These are phyloP conservation scores for Aselliscus stoliczkanus DNA, from an alignment of 2,797 vertebrate species.

Conservation along the genomic window DNA sequence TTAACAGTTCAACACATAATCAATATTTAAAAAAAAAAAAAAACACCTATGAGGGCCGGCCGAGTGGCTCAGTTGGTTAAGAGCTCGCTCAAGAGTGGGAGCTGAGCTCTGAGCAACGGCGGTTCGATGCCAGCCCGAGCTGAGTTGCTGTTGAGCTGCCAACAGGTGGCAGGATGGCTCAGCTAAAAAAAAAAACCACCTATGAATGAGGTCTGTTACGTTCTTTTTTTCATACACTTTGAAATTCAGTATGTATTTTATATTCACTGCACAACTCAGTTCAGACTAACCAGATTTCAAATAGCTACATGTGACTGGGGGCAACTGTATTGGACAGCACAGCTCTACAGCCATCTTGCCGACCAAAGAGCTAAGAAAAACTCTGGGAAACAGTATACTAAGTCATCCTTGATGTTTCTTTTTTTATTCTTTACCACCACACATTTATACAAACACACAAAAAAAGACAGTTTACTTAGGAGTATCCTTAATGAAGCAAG, in stretches of 20 bases:
- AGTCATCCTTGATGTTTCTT: neutral
- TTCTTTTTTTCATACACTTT: neutral
- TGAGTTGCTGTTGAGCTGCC: too few species aligned
- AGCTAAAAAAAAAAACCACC: too few species aligned
- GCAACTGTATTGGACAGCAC: neutral
- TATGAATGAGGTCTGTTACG: neutral
- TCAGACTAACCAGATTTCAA: neutral
- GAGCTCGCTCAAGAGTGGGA: too few species aligned
- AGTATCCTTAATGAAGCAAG: conserved; percentile 20
- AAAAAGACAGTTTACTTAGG: neutral
- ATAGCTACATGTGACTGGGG: neutral
- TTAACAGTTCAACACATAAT: conserved; percentile 20
- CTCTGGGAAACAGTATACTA: neutral
- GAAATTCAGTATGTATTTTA: neutral
- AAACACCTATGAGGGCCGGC: too few species aligned
- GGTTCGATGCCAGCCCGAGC: too few species aligned
- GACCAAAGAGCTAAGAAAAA: neutral
- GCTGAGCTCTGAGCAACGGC: too few species aligned
- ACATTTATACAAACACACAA: neutral
- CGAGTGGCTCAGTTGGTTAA: too few species aligned
- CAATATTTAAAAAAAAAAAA: neutral
- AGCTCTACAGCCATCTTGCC: neutral
- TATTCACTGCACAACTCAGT: neutral
- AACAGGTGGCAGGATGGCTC: too few species aligned
- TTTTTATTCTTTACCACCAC: neutral